Evolutionary conservation across 2,888 invertebrate species (phyloP), one percentile per base, ranked within the genome.

Genomic region (Hydraecia micacea): DNA sequence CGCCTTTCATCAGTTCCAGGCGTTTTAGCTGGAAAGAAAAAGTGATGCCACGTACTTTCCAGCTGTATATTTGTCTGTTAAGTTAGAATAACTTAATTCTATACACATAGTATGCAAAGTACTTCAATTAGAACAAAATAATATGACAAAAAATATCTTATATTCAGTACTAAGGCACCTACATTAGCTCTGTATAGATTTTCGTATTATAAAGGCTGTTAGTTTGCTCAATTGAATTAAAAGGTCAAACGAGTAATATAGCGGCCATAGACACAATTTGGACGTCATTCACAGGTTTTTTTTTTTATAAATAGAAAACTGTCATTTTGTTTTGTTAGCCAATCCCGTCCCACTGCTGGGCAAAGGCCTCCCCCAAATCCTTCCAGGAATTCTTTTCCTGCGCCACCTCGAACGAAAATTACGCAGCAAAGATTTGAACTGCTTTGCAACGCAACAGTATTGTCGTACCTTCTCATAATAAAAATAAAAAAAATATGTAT

Each of bases 191-290:
- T 58, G 32, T 62, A 36, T 52, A 72, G 8, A 68, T 58, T 58
- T 49, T 52, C 25, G 13, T 68, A 72, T 58, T 69, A 63, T n/a
- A 46, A 28, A 32, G 60, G 55, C 21, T 36, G 75, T 70, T 65
- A 65, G 69, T 60, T 75, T 66, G 52, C 70, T 55, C 81, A 81
- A 75, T 81, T 81, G 42, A 76, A 76, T 66, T 60, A 69, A 73
- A 81, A 82, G 82, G 81, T 81, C 77, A 82, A 77, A 60, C 71
- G n/a, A 60, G 68, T 46, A 77, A 77, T 73, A 71, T 73, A 69
- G 68, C 77, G 82, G 72, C 77, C 82, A 82, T 62, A 77, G 68
- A 58, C 77, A 18, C 81, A 65, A 77, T 77, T 65, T 49, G 25
- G 52, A 2, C 68, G 82, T 46, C 60, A 81, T 81, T 77, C 58